Conservation (phyloP, 2,797 vertebrate species). For the Sarcoramphus papa region DNA sequence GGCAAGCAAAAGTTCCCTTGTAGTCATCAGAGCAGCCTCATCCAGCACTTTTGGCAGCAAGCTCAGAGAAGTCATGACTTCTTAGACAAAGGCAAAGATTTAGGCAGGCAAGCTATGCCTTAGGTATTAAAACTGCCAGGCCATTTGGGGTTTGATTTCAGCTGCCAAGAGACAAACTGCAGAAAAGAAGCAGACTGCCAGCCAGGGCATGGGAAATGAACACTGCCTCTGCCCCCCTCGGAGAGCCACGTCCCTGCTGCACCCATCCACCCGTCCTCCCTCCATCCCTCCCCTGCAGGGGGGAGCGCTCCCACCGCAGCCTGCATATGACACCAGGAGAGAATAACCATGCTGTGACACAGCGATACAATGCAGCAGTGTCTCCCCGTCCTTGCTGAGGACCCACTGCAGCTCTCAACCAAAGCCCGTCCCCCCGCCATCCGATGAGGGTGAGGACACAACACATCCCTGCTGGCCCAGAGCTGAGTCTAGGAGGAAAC, state of each 20-base stretch:
- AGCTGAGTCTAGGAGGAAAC: neutral
- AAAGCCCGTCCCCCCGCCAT: accelerated
- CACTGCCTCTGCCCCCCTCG: neutral
- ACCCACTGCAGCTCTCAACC: neutral
- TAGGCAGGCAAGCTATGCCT: neutral
- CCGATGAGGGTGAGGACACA: neutral
- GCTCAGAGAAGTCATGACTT: neutral
- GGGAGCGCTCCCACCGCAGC: neutral
- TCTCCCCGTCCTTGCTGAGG: neutral
- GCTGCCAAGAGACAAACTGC: neutral
- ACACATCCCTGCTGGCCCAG: neutral
- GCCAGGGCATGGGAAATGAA: neutral
- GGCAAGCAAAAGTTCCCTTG: neutral
- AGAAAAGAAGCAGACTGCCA: neutral
- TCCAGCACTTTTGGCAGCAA: neutral
- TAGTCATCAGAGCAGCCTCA: neutral
- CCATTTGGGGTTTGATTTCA: neutral
- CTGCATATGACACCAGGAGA: neutral
- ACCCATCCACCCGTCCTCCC: neutral
- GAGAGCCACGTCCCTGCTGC: neutral
- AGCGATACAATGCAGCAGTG: accelerated
- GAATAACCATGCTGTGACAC: neutral
- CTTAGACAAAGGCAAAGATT: neutral
- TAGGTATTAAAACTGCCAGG: neutral
- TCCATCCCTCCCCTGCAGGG: neutral